Base-by-base conservation (phyloP, 37 sponge, comb jelly and placozoan genomes). In the Diacarnus erythraeanus region DNA sequence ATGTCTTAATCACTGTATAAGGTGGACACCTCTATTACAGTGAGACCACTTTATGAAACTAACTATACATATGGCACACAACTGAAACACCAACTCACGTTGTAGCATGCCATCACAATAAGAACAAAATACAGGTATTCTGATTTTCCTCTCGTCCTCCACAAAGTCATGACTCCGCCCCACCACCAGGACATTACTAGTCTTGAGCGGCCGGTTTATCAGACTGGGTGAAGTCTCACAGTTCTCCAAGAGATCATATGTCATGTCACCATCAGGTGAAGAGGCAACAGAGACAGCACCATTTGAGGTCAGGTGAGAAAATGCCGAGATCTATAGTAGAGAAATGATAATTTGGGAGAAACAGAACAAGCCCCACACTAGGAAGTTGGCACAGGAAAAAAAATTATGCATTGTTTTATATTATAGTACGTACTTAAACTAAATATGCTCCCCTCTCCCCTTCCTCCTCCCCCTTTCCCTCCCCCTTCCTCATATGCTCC, bases 81-180 rank as follows among this genome's bases (percentile, higher is more conserved):
- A 47, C 51, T 15, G 51, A 51, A 2, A 57, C 21, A 57, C 58
- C 21, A 36, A 71, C 69, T 58, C 38, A 87, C 88, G 71, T 81
- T 87, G 88, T 51, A 87, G 60, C 3, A 87, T 58, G 1, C 83
- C 80, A n/a, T 74, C 58, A 43, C 92, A 91, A 68, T 91, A 91
- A 25, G 68, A 44, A 41, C 92, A 91, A 31, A 77, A 79, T 18
- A 69, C 77, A 0, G 87, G 87, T 35, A 41, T 76, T 33, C 42
- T 76, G 25, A 82, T 40, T 59, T 83, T 86, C 47, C 83, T 37
- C 31, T 77, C 78, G 40, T 44, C 22, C 70, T 83, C 84, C 27
- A 43, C 61, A 74, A 83, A 91, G 26, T 91, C 84, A 39, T 91
- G 92, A 33, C 75, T 72, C 31, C 64, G 40, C 6, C 92, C 92